phyloP scores from a whole-genome alignment of 1,140 invertebrate species.

The Pomacea maculata region DNA sequence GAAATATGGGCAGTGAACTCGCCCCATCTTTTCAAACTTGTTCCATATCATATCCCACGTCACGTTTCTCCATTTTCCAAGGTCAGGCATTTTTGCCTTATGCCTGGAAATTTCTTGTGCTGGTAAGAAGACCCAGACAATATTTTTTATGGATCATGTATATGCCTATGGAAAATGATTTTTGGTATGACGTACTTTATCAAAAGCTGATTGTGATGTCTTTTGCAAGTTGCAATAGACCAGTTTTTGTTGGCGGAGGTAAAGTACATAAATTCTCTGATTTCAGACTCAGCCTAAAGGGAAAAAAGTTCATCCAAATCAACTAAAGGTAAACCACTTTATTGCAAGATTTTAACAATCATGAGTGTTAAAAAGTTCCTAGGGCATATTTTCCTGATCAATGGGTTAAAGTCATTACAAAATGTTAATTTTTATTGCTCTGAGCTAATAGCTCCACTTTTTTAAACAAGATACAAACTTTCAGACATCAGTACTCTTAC shows the following conservation, averaged over 20 bases:
- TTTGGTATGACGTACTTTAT: no score
- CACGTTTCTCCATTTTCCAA: slow-evolving; percentile 30
- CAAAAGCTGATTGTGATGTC: no score
- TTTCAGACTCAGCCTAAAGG: slow-evolving; percentile 38
- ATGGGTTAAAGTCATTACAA: no score
- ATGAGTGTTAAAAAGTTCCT: not conserved
- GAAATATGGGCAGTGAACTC: slow-evolving; percentile 22
- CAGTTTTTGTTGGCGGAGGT: no score
- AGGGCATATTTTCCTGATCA: no score
- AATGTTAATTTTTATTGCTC: no score
- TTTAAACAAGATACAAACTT: no score
- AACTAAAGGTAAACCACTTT: slow-evolving; percentile 27
- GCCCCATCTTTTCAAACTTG: not conserved
- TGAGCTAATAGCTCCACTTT: no score
- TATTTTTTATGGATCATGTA: not conserved
- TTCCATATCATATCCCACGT: slow-evolving; percentile 13
- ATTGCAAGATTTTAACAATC: not conserved
- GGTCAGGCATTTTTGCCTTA: slow-evolving; percentile 31
- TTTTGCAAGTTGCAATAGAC: no score
- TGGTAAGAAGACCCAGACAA: slow-evolving; percentile 15
- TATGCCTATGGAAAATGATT: no score
- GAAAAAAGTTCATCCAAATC: slow-evolving; percentile 31
- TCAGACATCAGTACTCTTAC: no score
- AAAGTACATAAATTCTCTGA: not conserved
- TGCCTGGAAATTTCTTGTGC: slow-evolving; percentile 26